phyloP scores from a whole-genome alignment of 2,113 vertebrate genomes.

The Pholis gunnellus region DNA sequence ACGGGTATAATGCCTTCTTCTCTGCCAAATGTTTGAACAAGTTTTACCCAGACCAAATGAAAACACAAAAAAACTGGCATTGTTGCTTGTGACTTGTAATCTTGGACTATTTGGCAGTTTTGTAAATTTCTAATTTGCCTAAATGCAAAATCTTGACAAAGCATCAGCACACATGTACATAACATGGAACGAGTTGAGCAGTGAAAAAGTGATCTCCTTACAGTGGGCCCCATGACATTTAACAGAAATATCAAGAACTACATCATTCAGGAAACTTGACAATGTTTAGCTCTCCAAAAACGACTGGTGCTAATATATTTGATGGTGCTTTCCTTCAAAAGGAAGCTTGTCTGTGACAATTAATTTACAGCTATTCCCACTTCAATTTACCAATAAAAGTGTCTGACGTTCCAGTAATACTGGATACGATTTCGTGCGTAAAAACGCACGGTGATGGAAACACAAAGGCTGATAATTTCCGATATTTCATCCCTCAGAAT shows the following conservation, averaged over 20 bases:
- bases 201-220: background rate
- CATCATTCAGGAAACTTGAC: background rate
- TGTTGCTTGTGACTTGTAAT: conserved; percentile 19
- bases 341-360: background rate
- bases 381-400: background rate
- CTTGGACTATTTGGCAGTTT: background rate
- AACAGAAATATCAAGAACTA: conserved; percentile 16
- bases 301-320: background rate
- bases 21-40: conserved; percentile 58
- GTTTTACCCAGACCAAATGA: conserved; percentile 59
- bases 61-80: conserved; percentile 8
- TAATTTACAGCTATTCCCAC: background rate
- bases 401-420: background rate
- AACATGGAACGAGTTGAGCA: background rate
- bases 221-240: background rate
- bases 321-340: background rate
- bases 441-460: conserved; percentile 11
- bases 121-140: conserved; percentile 14
- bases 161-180: background rate
- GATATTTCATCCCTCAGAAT: background rate
- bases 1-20: conserved; percentile 34
- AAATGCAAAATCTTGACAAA: conserved; percentile 25
- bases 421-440: background rate
- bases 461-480: background rate
- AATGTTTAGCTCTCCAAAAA: background rate